These are phyloP conservation scores for Perca flavescens DNA, from an alignment of 2,113 vertebrate genomes.

Conservation along the genomic window DNA sequence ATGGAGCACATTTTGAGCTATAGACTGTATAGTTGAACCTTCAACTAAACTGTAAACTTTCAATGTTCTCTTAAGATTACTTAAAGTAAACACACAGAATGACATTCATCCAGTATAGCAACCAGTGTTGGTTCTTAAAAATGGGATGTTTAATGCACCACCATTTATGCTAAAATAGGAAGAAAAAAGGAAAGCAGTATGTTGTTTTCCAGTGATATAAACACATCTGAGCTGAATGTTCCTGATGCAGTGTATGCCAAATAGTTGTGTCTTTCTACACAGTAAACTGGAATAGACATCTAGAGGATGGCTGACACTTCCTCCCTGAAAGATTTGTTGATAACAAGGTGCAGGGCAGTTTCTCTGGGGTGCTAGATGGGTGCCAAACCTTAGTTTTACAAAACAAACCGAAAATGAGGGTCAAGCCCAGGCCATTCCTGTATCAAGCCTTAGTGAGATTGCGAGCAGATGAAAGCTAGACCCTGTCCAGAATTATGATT, in stretches of 20 bases:
- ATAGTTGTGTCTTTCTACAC: conserved; percentile 3
- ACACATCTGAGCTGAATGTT: not conserved
- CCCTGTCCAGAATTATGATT: conserved; percentile 43
- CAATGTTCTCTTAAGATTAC: not conserved
- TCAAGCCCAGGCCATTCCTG: conserved; percentile 20
- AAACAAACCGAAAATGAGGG: conserved; percentile 59
- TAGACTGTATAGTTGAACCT: not conserved
- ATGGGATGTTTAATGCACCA: not conserved
- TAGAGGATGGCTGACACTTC: conserved; percentile 14
- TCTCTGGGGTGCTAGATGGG: conserved; percentile 44
- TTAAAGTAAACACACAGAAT: not conserved
- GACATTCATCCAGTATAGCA: not conserved
- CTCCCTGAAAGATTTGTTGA: conserved; percentile 40
- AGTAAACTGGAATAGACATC: conserved; percentile 3
- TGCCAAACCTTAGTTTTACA: conserved; percentile 33
- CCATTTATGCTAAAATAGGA: not conserved
- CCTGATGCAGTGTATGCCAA: not conserved
- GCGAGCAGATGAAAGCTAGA: conserved; percentile 39
- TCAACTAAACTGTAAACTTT: not conserved
- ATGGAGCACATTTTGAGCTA: not conserved
- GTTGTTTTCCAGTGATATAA: not conserved
- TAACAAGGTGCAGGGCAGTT: conserved; percentile 43
- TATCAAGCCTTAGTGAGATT: conserved; percentile 38
- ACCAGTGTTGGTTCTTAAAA: not conserved
- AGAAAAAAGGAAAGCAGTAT: not conserved